These are phyloP conservation scores for Meghimatium bilineatum DNA, from an alignment of 2,888 invertebrate species.

Conservation along the genomic window DNA sequence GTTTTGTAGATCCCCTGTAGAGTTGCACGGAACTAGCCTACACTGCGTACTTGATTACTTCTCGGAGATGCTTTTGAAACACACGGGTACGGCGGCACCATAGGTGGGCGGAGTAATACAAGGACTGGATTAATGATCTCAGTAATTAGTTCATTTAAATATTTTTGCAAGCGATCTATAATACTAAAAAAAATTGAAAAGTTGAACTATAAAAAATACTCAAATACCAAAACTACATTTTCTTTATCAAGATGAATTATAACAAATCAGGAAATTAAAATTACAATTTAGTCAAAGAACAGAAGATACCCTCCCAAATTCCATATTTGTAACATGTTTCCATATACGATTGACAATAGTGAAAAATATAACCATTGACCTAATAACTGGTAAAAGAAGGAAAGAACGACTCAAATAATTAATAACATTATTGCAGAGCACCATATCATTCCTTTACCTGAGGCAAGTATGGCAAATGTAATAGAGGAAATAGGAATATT, in stretches of 20 bases:
- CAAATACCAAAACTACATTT: too few relatives aligned
- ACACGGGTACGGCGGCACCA: constrained; percentile 33
- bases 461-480: background rate
- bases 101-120: constrained; percentile 41
- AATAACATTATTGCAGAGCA: background rate
- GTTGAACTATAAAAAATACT: too few relatives aligned
- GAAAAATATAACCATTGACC: background rate
- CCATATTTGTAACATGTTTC: too few relatives aligned
- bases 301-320: too few relatives aligned
- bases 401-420: background rate
- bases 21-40: constrained; percentile 40
- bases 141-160: constrained; percentile 23
- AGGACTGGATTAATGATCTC: constrained; percentile 43
- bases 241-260: too few relatives aligned
- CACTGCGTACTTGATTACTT: constrained; percentile 45
- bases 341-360: too few relatives aligned
- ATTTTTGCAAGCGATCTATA: constrained; percentile 7
- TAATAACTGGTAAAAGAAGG: background rate
- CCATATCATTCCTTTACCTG: background rate
- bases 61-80: constrained; percentile 42
- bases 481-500: background rate
- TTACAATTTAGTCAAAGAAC: too few relatives aligned
- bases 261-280: background rate
- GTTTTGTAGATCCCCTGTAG: constrained; percentile 30
- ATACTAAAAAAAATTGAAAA: background rate